These are phyloP conservation scores for Myotis lucifugus DNA, from an alignment of 2,113 vertebrate genomes.

Conservation along the genomic window DNA sequence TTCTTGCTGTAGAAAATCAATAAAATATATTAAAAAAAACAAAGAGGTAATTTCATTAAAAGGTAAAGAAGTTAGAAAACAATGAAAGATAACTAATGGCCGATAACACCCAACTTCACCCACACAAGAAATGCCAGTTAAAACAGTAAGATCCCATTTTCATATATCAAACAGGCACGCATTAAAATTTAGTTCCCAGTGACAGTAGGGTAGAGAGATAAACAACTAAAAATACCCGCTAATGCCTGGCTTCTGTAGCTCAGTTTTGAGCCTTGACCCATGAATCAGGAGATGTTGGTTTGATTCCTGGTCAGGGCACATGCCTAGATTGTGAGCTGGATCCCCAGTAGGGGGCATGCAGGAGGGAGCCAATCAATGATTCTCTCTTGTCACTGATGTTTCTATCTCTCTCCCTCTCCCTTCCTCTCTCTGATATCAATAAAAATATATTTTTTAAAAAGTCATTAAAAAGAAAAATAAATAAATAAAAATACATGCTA, in stretches of 20 bases:
- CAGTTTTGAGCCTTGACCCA: no score
- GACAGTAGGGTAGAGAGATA: background rate
- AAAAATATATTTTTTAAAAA: no score
- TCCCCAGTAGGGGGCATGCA: no score
- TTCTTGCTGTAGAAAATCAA: no score
- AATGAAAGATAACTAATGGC: background rate
- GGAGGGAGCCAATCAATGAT: no score
- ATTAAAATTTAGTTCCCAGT: background rate
- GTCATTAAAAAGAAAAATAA: background rate
- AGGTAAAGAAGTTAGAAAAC: conserved; percentile 24
- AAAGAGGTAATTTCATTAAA: background rate
- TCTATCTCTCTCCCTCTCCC: no score
- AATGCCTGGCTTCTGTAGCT: background rate
- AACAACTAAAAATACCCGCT: background rate
- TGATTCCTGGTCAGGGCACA: no score
- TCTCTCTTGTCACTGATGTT: no score
- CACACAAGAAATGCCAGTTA: background rate
- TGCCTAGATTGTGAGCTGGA: no score
- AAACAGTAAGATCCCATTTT: conserved; percentile 33
- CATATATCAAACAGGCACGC: background rate
- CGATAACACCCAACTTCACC: background rate
- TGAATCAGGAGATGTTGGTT: no score
- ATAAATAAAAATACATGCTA: background rate
- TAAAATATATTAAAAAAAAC: no score
- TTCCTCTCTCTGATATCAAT: no score